Evolutionary conservation across 2,797 vertebrate species (phyloP).

Genomic region (Hephaestus fuliginosus): DNA sequence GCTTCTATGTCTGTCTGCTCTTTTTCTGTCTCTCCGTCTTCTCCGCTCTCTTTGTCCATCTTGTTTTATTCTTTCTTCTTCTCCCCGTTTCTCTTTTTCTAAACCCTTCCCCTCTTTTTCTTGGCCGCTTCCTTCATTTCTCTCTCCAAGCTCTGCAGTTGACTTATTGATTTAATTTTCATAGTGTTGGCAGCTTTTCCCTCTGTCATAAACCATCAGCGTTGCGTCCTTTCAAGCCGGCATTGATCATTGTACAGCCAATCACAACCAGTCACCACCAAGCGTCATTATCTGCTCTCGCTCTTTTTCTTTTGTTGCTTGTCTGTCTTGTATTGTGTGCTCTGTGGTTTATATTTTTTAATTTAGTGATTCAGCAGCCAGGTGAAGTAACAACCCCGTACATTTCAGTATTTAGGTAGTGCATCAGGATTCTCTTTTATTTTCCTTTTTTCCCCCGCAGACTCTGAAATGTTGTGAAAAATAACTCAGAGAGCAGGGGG

Average conservation of each 20-base stretch:
- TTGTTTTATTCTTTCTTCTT: constrained; percentile 54
- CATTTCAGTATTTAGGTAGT: constrained; percentile 46
- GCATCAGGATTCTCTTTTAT: constrained; percentile 25
- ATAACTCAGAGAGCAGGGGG: constrained; percentile 13
- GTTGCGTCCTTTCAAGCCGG: constrained; percentile 75
- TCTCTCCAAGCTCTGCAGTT: constrained; percentile 55
- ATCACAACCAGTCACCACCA: constrained; percentile 75
- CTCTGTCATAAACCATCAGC: constrained; percentile 76
- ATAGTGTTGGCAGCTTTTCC: constrained; percentile 76
- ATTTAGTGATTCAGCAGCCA: constrained; percentile 34
- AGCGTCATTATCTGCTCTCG: constrained; percentile 63
- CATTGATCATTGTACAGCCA: constrained; percentile 79
- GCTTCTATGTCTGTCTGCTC: constrained; percentile 45
- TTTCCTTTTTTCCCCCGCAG: constrained; percentile 2
- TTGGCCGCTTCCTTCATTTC: constrained; percentile 41
- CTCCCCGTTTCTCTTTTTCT: constrained; percentile 46
- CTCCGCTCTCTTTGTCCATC: constrained; percentile 53
- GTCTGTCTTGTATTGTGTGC: constrained; percentile 58
- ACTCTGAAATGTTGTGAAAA: constrained; percentile 36
- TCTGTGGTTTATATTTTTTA: constrained; percentile 56
- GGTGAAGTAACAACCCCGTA: constrained; percentile 39
- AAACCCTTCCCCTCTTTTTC: constrained; percentile 32
- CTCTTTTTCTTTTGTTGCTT: constrained; percentile 65
- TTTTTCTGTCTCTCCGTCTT: constrained; percentile 11
- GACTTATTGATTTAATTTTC: constrained; percentile 85